These are phyloP conservation scores for Oppia nitens DNA, from an alignment of 1,140 invertebrate species.

Conservation along the genomic window DNA sequence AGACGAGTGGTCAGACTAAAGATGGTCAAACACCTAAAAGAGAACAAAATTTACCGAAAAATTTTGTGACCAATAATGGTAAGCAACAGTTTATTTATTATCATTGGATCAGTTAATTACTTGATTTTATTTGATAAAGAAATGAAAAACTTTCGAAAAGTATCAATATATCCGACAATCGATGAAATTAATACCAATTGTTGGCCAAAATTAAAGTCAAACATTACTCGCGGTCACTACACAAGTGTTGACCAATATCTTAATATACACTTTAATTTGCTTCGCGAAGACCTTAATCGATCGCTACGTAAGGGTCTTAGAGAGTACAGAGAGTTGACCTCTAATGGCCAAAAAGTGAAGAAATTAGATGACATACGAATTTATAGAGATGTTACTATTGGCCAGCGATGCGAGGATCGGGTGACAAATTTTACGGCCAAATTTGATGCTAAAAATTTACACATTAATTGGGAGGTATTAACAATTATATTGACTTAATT, in stretches of 20 bases:
- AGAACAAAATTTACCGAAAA: too few relatives aligned
- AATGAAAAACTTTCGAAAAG: conserved; percentile 4
- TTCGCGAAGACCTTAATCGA: conserved; percentile 34
- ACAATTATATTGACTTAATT: not conserved
- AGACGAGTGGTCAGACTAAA: too few relatives aligned
- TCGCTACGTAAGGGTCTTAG: conserved; percentile 22
- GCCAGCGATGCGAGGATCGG: not conserved
- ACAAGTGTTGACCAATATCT: conserved; percentile 32
- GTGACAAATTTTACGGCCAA: not conserved
- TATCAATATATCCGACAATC: conserved; percentile 11
- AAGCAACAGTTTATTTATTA: too few relatives aligned
- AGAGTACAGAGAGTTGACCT: conserved; percentile 20
- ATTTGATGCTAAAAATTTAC: not conserved
- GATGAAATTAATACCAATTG: conserved; percentile 2
- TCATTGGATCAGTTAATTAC: too few relatives aligned
- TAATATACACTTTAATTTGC: conserved; percentile 33
- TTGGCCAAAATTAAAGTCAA: conserved; percentile 26
- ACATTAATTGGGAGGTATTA: not conserved
- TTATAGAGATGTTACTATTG: not conserved
- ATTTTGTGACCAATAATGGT: too few relatives aligned
- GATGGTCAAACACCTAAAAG: too few relatives aligned
- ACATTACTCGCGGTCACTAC: conserved; percentile 28
- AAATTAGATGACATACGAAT: not conserved
- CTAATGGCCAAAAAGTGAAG: not conserved
- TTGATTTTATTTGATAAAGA: too few relatives aligned